Conservation (phyloP, 2,113 vertebrate genomes). For the Alouatta palliata region DNA sequence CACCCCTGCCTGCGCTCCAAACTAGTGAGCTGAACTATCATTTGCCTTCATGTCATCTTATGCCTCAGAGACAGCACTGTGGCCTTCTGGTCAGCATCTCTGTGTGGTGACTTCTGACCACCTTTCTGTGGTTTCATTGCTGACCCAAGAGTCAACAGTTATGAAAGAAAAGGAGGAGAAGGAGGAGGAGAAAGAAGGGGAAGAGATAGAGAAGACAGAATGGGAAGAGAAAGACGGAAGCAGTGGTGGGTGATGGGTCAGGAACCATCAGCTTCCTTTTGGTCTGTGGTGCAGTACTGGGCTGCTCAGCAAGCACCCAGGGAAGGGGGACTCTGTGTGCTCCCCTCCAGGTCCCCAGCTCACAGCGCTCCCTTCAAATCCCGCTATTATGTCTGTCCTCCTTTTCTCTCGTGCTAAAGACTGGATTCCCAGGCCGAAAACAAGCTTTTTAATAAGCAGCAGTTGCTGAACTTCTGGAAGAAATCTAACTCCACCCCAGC, state of each 20-base stretch:
- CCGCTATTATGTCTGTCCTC: background rate
- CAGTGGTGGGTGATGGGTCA: background rate
- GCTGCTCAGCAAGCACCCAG: background rate
- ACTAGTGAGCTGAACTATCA: background rate
- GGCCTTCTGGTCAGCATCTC: background rate
- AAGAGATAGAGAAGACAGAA: background rate
- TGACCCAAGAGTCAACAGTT: background rate
- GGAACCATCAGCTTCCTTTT: background rate
- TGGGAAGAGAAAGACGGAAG: background rate
- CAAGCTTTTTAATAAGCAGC: background rate
- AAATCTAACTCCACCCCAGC: background rate
- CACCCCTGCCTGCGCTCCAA: background rate
- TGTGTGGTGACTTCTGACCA: background rate
- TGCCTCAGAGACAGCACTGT: background rate
- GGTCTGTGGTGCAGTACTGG: background rate
- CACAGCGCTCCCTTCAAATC: background rate
- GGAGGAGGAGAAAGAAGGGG: background rate
- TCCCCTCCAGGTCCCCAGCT: accelerated
- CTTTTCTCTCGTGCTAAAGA: background rate
- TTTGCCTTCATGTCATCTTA: background rate
- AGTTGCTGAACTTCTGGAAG: background rate
- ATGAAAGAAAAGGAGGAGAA: background rate
- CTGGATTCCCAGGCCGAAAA: background rate
- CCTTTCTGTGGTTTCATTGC: background rate
- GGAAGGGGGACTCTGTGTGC: no score